Conservation (phyloP, 2,888 invertebrate genomes). For the Pelosia muscerda region DNA sequence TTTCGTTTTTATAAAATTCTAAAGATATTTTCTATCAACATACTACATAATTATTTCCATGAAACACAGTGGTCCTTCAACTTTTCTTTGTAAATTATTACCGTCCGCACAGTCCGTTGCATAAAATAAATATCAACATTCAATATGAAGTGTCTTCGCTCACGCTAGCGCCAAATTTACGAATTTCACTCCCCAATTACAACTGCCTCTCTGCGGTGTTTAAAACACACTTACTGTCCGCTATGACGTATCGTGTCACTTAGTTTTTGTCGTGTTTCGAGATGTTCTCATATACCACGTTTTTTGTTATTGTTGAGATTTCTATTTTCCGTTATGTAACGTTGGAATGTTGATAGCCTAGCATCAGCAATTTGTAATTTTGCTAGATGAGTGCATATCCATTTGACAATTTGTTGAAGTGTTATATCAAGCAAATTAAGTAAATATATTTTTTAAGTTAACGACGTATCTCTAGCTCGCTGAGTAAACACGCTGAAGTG, state of each 20-base stretch:
- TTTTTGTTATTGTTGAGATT: constrained; percentile 2
- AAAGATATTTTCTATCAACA: not conserved
- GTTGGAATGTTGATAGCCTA: constrained; percentile 7
- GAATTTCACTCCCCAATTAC: constrained; percentile 47
- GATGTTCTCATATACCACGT: constrained; percentile 23
- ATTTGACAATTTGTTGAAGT: not conserved
- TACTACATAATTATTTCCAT: not conserved
- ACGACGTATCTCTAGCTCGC: too few relatives aligned
- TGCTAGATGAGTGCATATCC: not conserved
- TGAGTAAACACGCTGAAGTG: too few relatives aligned
- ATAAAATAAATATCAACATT: constrained; percentile 32
- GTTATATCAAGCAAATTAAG: not conserved
- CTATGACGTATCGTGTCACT: constrained; percentile 30
- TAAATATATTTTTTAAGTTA: not conserved
- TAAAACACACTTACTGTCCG: constrained; percentile 27
- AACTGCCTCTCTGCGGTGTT: constrained; percentile 14
- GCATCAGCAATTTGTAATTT: not conserved
- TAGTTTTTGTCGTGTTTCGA: constrained; percentile 25
- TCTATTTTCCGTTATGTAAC: constrained; percentile 15
- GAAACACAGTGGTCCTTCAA: not conserved
- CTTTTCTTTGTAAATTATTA: constrained; percentile 24
- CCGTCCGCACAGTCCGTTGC: not conserved
- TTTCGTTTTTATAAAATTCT: too few relatives aligned
- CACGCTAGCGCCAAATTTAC: constrained; percentile 48
- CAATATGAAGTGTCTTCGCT: constrained; percentile 34